Evolutionary conservation across 2,113 vertebrate genomes (phyloP), one percentile per base, ranked within the genome.

Genomic region (Canis aureus): DNA sequence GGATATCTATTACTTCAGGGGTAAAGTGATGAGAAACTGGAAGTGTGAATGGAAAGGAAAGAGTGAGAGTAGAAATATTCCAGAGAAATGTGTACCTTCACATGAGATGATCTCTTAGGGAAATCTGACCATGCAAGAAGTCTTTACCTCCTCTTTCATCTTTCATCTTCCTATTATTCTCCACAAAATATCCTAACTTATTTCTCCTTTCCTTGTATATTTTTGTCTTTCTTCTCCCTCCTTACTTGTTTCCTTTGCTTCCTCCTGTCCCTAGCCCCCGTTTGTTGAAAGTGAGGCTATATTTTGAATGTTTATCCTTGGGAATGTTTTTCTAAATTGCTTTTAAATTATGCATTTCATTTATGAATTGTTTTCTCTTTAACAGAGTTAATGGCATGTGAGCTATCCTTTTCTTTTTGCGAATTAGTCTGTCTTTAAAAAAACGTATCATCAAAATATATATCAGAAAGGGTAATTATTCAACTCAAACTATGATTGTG

Each of bases 331-430:
- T 85, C 94, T 97, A 96, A 98, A 98, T 98, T 97, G 97, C 94
- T 97, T 97, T 98, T 95, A 96, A 98, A 98, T 97, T 98, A 94
- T 87, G 91, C 96, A 98, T 96, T 97, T 97, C 84, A 92, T 92
- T 98, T 98, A 98, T 88, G 86, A 97, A 97, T 97, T 97, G 97
- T 98, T 66, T 97, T 97, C 80, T 97, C 92, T 96, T 97, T 97
- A 97, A 95, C 96, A 89, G 95, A 97, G 96, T 97, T 98, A 97
- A 98, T 98, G 97, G 94, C 95, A 98, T 97, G 92, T 96, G 89
- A 96, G 96, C 69, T 66, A 87, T 95, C 96, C 89, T 97, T 94
- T 94, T 97, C 97, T 92, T 96, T 97, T 95, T 93, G 82, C 8
- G 43, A 97, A 97, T 98, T 96, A 95, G 89, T 95, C 74, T 94